Base-by-base conservation (phyloP, 2,888 invertebrate species). In the Omphaloscelis lunosa region DNA sequence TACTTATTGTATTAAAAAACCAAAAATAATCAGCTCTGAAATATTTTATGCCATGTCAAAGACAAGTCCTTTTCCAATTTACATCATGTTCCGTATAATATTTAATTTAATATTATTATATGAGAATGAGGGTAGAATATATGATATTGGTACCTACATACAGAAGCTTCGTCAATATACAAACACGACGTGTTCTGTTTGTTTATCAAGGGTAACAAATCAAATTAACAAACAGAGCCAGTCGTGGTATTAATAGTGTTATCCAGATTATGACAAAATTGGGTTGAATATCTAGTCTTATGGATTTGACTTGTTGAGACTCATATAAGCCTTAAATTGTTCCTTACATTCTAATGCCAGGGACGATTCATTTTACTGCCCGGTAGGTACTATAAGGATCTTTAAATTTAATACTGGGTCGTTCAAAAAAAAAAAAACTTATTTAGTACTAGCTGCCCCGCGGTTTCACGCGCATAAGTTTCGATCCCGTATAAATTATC, bases 61-160 rank as follows among this genome's bases (percentile, higher is more conserved):
- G 56, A 68, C 11, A 56, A n/a, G 34, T 63, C n/a, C 56, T 20
- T 62, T 29, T 63, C 34, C 62, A 62, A 68, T 62, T 65, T 45
- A 80, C 34, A 15, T 58, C 34, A 66, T 29, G 20, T 66, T 59
- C 7, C 53, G 23, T 65, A 41, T 59, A 27, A 15, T 20, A n/a
- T 39, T 61, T 72, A 61, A 80, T 79, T 62, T 39, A 48, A 59
- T 67, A 66, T 65, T 53, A 7, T 15, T 72, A 17, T 5, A 61
- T 62, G n/a, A 48, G 53, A 56, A 79, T 56, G 72, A 23, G 56
- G 41, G 15, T 45, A 48, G 75, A 82, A 74, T 81, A 74, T 79
- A 17, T 81, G 56, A 74, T 79, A 53, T 68, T n/a, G 4, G 20
- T 75, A 27, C 6, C 20, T 45, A 62, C 48, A 3, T 45, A 62